Percentiles rank a stretch among this genome's conserved stretches.
These are phyloP conservation scores for Leucophenga montana DNA, from an alignment of 2,888 invertebrate species.

Conservation along the genomic window DNA sequence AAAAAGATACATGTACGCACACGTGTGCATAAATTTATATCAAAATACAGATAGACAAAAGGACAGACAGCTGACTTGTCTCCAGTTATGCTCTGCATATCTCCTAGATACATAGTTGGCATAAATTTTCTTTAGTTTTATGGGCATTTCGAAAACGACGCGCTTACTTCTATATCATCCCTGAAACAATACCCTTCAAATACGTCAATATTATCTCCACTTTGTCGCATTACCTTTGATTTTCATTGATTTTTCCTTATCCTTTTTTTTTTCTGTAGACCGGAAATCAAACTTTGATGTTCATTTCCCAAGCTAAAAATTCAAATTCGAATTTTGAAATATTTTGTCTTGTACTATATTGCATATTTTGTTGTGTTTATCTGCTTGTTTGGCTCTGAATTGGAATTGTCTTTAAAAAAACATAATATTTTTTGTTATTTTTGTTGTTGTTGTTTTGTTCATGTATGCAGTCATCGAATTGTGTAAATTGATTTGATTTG, in stretches of 20 bases:
- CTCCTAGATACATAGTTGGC: not conserved
- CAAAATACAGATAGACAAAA: not conserved
- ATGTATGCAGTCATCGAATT: constrained; percentile 13
- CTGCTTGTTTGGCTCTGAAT: not conserved
- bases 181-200: no score
- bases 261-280: not conserved
- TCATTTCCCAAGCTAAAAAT: constrained; percentile 16
- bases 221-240: constrained; percentile 26
- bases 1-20: not conserved
- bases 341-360: constrained; percentile 10
- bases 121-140: constrained; percentile 16
- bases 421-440: not conserved
- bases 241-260: not conserved
- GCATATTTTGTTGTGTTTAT: constrained; percentile 4
- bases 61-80: no score
- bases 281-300: constrained; percentile 24
- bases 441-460: not conserved
- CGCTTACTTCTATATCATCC: no score
- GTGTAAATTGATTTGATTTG: no score
- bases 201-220: no score
- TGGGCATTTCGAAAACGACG: not conserved
- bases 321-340: constrained; percentile 11
- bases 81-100: no score
- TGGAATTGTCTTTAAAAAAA: not conserved
- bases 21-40: not conserved